Evolutionary conservation across 2,113 vertebrate genomes (phyloP), one percentile per base, ranked within the genome.

Genomic region (Nanger granti): DNA sequence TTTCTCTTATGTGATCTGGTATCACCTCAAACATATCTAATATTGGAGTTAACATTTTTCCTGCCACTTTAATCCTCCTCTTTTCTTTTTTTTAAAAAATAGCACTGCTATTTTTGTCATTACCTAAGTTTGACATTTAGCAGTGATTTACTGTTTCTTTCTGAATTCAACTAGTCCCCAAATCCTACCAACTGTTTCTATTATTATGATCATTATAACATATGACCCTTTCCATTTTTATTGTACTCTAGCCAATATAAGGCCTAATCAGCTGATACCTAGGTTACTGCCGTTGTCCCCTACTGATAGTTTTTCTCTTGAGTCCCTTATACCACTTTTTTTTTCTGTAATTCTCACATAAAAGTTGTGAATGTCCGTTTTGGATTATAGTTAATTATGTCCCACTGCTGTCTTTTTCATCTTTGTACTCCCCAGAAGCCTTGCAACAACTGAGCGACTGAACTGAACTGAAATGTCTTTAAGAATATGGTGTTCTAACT

Each of bases 331-430:
- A 69, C 6, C 14, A 69, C 44, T 29, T 89, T 80, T 29, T 59
- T 59, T 59, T 29, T n/a, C 31, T 55, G 29, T 66, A 93, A 73
- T 41, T 95, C 52, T 91, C 13, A 62, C 28, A 14, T 88, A 90
- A 85, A 94, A 64, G 34, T 79, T 93, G 29, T 60, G 47, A 92
- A 57, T 41, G 54, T 69, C 84, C 82, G 26, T 89, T 96, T 97
- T 94, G 89, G 57, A 85, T 94, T 79, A 80, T 66, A 84, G 18
- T 91, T 89, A 44, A 95, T 91, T 89, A 15, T 93, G 8, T 93
- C 20, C 59, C 52, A 84, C 37, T n/a, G 28, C 66, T 83, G n/a
- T 59, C 55, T 66, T 85, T 96, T 93, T 95, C 73, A 82, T 76
- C 6, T 64, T 92, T 86, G 10, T 41, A 79, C 34, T 26, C 7